Conservation (phyloP, 2,797 vertebrate species). For the Calcarius lapponicus region DNA sequence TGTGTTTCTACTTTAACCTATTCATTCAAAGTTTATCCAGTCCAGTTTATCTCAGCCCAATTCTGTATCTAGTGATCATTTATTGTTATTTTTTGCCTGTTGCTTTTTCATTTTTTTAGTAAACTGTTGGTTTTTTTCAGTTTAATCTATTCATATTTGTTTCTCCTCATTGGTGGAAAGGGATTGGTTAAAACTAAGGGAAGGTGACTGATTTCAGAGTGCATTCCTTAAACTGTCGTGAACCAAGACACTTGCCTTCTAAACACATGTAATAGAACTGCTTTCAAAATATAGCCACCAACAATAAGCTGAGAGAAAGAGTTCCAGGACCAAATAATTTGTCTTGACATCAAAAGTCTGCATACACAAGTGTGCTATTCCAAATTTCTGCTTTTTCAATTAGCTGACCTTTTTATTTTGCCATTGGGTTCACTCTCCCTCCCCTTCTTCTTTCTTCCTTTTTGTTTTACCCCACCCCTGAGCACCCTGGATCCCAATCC, state of each 20-base stretch:
- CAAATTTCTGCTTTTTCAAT: neutral
- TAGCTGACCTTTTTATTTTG: neutral
- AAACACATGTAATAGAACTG: neutral
- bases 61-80: neutral
- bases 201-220: neutral
- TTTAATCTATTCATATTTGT: neutral
- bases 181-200: neutral
- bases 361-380: rapidly evolving
- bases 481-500: neutral
- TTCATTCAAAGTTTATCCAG: neutral
- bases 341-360: neutral
- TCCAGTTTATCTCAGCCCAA: neutral
- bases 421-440: neutral
- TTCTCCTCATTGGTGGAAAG: neutral
- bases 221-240: neutral
- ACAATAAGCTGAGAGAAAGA: neutral
- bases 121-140: neutral
- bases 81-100: neutral
- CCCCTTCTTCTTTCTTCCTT: neutral
- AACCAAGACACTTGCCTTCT: neutral
- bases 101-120: neutral
- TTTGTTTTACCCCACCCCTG: neutral
- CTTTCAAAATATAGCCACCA: neutral
- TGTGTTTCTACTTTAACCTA: neutral
- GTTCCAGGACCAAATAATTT: neutral